Evolutionary conservation across 1,140 invertebrate species (phyloP).

Genomic region (Hyphantria cunea): DNA sequence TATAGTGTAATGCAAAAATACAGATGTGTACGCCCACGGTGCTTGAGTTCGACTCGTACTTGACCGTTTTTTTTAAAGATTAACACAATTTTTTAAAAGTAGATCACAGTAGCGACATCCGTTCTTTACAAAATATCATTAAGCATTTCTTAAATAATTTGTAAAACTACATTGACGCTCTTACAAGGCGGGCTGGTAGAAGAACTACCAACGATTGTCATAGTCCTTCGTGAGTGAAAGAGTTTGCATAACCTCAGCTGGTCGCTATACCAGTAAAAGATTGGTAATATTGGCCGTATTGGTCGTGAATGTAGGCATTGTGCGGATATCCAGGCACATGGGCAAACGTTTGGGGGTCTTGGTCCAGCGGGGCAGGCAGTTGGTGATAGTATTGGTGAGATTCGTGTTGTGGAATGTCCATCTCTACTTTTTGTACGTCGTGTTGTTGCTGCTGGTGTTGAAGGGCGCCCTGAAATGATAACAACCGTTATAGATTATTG

Average conservation of each 20-base stretch:
- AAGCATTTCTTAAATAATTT: no score
- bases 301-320: constrained; percentile 27
- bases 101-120: no score
- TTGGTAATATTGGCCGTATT: constrained; percentile 46
- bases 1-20: no score
- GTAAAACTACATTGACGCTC: no score
- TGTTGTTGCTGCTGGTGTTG: constrained; percentile 14
- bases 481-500: no score
- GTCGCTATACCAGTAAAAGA: constrained; percentile 47
- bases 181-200: no score
- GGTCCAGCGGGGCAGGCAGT: constrained; percentile 16
- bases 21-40: no score
- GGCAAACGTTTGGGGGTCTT: constrained; percentile 9
- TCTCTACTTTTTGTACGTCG: constrained; percentile 20
- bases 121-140: no score
- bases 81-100: no score
- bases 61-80: no score
- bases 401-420: not conserved
- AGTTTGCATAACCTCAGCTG: constrained; percentile 50
- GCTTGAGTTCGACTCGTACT: no score
- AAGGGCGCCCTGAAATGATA: constrained; percentile 6
- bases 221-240: constrained; percentile 21
- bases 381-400: constrained; percentile 33
- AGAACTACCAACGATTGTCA: constrained; percentile 17
- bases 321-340: constrained; percentile 11